Percentiles rank a stretch among this genome's conserved stretches.
Conservation (phyloP, 2,113 vertebrate species). For the Ammodytes dubius region DNA sequence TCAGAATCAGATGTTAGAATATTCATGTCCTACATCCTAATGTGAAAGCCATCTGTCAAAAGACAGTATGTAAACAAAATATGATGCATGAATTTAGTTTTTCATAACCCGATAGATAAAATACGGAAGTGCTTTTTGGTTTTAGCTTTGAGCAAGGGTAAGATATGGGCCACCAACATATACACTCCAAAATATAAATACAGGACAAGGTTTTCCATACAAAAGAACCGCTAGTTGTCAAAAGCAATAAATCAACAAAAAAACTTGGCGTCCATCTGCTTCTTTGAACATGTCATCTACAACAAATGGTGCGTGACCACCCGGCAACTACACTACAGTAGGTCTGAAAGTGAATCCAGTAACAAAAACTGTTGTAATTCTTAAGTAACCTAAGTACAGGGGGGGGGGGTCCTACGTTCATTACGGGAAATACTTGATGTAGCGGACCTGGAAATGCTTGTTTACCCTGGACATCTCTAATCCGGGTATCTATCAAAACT, state of each 20-base stretch:
- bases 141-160: background rate
- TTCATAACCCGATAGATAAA: conserved; percentile 6
- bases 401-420: background rate
- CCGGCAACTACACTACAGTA: conserved; percentile 16
- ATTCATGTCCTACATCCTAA: background rate
- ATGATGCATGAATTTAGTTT: background rate
- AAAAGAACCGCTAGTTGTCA: conserved; percentile 37
- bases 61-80: background rate
- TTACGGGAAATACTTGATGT: background rate
- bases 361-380: conserved; percentile 2
- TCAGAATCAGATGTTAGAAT: background rate
- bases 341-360: conserved; percentile 14
- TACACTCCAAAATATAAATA: conserved; percentile 45
- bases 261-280: conserved; percentile 35
- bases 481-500: conserved; percentile 5
- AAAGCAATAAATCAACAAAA: conserved; percentile 49
- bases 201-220: conserved; percentile 36
- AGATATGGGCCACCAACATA: conserved; percentile 33
- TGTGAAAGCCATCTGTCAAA: background rate
- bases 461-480: conserved; percentile 14
- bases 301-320: conserved; percentile 53
- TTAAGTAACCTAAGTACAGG: background rate
- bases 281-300: conserved; percentile 56
- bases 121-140: conserved; percentile 41
- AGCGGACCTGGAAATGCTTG: background rate